A percentile compares a stretch with the other conserved stretches of the same genome.
Evolutionary conservation across 2,888 invertebrate species (phyloP).

Genomic region (Hirtodrosophila trivittata): DNA sequence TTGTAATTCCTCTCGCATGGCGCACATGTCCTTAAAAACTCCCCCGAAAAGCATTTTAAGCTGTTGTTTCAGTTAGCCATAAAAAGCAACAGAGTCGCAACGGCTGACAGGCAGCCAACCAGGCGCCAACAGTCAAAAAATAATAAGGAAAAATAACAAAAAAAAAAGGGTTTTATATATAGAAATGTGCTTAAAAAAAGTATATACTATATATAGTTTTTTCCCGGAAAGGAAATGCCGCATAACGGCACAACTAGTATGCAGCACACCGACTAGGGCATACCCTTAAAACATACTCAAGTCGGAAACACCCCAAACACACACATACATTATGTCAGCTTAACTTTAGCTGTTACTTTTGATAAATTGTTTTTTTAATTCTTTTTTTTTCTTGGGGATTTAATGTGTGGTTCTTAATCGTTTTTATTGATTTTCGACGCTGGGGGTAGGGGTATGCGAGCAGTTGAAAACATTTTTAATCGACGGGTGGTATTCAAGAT

Average conservation of each 20-base stretch:
- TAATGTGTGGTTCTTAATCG: too few relatives aligned
- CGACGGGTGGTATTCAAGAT: too few relatives aligned
- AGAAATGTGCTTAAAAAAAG: conserved; percentile 1
- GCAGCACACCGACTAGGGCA: neutral
- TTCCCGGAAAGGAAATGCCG: conserved; percentile 12
- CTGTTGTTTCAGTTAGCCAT: conserved; percentile 27
- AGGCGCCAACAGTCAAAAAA: conserved; percentile 36
- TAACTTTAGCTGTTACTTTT: too few relatives aligned
- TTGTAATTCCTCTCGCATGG: conserved; percentile 33
- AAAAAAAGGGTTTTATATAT: too few relatives aligned
- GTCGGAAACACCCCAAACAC: too few relatives aligned
- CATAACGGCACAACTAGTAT: conserved; percentile 17
- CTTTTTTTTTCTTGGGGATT: too few relatives aligned
- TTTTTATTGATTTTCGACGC: too few relatives aligned
- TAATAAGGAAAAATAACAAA: conserved; percentile 31
- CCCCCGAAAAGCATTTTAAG: conserved; percentile 17
- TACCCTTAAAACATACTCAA: conserved; percentile 1
- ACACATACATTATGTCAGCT: too few relatives aligned
- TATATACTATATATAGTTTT: conserved; percentile 1
- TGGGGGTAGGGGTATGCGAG: too few relatives aligned
- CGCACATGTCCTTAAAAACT: conserved; percentile 17
- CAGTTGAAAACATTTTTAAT: too few relatives aligned
- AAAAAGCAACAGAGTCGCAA: conserved; percentile 26
- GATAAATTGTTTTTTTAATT: too few relatives aligned
- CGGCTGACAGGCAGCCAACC: conserved; percentile 29